Conservation (phyloP, 92 coral and sea anemone genomes). For the Isaurus tuberculatus region DNA sequence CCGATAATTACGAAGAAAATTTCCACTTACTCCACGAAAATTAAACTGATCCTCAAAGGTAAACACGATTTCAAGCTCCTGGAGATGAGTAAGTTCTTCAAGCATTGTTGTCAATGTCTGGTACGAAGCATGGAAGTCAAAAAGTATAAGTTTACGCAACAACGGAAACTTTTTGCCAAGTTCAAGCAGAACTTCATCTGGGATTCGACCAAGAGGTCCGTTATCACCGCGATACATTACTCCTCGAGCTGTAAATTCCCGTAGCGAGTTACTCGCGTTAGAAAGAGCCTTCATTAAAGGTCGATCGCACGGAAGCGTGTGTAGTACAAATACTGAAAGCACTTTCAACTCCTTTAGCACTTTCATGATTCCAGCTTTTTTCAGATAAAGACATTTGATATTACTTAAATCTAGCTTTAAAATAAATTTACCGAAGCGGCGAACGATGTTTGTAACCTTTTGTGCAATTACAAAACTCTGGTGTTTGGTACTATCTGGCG, state of each 20-base stretch:
- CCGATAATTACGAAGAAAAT: constrained; percentile 60
- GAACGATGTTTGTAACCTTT: constrained; percentile 54
- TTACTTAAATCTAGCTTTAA: constrained; percentile 53
- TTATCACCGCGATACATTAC: constrained; percentile 49
- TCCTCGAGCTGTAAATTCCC: constrained; percentile 67
- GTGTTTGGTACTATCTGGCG: neutral
- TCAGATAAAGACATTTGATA: constrained; percentile 53
- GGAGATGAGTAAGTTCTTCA: constrained; percentile 50
- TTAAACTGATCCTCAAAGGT: constrained; percentile 61
- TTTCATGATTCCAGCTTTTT: constrained; percentile 54
- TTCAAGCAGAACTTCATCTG: constrained; percentile 63
- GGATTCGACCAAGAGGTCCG: constrained; percentile 57
- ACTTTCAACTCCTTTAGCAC: constrained; percentile 55
- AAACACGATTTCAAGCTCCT: constrained; percentile 53
- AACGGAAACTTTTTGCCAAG: constrained; percentile 62
- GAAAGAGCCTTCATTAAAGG: constrained; percentile 54
- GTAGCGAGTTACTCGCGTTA: constrained; percentile 39
- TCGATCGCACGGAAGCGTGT: constrained; percentile 61
- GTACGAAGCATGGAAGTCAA: constrained; percentile 58
- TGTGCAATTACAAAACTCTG: constrained; percentile 35
- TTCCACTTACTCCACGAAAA: constrained; percentile 62
- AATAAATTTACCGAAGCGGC: constrained; percentile 44
- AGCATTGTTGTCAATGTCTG: constrained; percentile 47
- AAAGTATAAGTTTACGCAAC: constrained; percentile 48
- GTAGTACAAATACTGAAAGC: neutral